Evolutionary conservation across 2,888 invertebrate species (phyloP).

Genomic region (Blomia tropicalis): DNA sequence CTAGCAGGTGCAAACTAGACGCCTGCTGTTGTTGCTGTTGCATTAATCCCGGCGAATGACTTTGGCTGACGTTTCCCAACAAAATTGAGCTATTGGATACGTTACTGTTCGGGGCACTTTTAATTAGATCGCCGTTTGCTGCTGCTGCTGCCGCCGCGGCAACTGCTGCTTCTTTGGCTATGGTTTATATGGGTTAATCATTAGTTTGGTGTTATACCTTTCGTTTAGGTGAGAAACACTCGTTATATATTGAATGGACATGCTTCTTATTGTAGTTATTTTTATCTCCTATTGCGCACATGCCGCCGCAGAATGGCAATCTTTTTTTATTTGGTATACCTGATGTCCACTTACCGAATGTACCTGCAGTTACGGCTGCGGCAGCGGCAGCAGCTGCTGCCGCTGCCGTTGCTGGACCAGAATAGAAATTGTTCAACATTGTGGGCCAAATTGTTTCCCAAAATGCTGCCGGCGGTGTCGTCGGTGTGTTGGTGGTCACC

Average conservation of each 20-base stretch:
- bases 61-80: slow-evolving; percentile 1
- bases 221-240: too few species aligned
- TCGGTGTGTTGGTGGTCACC: too few species aligned
- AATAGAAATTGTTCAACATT: slow-evolving; percentile 29
- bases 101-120: slow-evolving; percentile 8
- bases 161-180: too few species aligned
- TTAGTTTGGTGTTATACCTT: too few species aligned
- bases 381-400: slow-evolving; percentile 8
- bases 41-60: not conserved
- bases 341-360: slow-evolving; percentile 27
- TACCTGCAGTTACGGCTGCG: slow-evolving; percentile 25
- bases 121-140: not conserved
- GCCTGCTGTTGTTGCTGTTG: not conserved
- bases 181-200: too few species aligned
- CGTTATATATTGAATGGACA: too few species aligned
- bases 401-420: not conserved
- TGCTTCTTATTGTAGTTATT: too few species aligned
- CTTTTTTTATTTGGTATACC: not conserved
- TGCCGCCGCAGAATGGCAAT: not conserved
- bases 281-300: slow-evolving; percentile 10
- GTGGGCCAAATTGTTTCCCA: slow-evolving; percentile 24
- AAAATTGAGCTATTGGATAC: not conserved
- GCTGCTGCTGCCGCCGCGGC: not conserved
- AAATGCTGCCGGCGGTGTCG: slow-evolving; percentile 26
- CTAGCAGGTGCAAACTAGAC: slow-evolving; percentile 1